Evolutionary conservation across 1,140 invertebrate genomes (phyloP).

Genomic region (Globodera ellingtonae): DNA sequence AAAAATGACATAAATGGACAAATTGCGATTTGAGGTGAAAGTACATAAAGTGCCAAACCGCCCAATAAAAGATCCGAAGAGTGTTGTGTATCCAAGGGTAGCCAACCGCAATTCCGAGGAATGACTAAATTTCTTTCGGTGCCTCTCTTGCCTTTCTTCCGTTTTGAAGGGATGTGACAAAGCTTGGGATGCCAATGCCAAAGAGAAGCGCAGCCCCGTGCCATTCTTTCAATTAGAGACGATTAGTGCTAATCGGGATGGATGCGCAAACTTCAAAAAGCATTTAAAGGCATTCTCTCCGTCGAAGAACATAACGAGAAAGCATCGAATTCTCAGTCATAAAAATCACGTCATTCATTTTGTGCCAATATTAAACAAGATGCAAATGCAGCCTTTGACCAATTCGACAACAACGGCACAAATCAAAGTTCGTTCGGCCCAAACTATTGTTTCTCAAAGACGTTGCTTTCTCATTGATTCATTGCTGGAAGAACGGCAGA

Average conservation of each 20-base stretch:
- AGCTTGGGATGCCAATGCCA: neutral
- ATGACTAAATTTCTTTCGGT: neutral
- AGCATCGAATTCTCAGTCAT: neutral
- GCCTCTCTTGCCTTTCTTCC: neutral
- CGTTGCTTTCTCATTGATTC: constrained; percentile 48
- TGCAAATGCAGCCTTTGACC: neutral
- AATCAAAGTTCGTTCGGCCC: constrained; percentile 1
- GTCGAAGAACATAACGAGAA: neutral
- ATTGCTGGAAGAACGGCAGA: constrained; percentile 49
- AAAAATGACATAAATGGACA: neutral
- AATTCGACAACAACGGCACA: neutral
- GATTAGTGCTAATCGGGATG: neutral
- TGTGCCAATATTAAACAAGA: neutral
- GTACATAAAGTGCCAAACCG: neutral
- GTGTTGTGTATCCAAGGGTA: neutral
- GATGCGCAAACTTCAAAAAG: neutral
- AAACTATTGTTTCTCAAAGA: constrained; percentile 7
- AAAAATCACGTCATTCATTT: neutral
- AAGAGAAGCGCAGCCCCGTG: neutral
- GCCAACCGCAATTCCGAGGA: neutral
- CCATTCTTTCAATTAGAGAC: constrained; percentile 5
- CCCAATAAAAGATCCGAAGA: neutral
- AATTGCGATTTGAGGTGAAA: neutral
- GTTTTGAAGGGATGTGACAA: neutral
- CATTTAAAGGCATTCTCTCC: neutral